These are phyloP conservation scores for Idaea aversata DNA, from an alignment of 2,888 invertebrate species.

Conservation along the genomic window DNA sequence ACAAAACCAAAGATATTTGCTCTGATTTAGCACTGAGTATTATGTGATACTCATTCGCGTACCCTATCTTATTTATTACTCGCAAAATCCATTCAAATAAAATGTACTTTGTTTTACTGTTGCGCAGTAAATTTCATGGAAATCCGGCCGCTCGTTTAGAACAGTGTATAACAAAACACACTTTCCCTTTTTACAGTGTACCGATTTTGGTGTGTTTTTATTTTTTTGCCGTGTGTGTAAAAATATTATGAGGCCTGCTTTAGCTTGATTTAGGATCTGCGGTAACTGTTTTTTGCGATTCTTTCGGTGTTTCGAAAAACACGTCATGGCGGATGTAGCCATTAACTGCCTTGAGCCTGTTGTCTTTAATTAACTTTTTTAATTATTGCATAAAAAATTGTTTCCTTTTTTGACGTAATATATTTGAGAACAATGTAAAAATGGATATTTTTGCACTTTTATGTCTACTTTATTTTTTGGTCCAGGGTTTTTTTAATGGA, in stretches of 20 bases:
- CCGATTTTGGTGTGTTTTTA: neutral
- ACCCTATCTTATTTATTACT: neutral
- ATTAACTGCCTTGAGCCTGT: too few relatives aligned
- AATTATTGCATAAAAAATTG: too few relatives aligned
- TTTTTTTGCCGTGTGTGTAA: conserved; percentile 9
- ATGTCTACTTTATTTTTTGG: too few relatives aligned
- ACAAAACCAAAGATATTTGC: neutral
- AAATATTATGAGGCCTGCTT: neutral
- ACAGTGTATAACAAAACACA: neutral
- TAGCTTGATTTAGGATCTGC: too few relatives aligned
- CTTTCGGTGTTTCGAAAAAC: too few relatives aligned
- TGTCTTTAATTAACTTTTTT: too few relatives aligned
- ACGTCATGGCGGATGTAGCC: too few relatives aligned
- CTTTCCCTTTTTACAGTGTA: conserved; percentile 8
- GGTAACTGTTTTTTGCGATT: too few relatives aligned
- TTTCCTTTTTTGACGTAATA: too few relatives aligned
- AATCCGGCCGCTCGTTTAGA: neutral
- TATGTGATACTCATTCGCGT: neutral
- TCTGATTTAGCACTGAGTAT: neutral
- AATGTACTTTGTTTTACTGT: neutral
- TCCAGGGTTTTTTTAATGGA: too few relatives aligned
- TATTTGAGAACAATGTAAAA: too few relatives aligned
- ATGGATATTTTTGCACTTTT: too few relatives aligned
- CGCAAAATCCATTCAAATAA: neutral
- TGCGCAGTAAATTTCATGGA: neutral